Percentiles rank a stretch among this genome's conserved stretches.
Conservation (phyloP, 2,797 vertebrate genomes). For the Cottoperca gobio region DNA sequence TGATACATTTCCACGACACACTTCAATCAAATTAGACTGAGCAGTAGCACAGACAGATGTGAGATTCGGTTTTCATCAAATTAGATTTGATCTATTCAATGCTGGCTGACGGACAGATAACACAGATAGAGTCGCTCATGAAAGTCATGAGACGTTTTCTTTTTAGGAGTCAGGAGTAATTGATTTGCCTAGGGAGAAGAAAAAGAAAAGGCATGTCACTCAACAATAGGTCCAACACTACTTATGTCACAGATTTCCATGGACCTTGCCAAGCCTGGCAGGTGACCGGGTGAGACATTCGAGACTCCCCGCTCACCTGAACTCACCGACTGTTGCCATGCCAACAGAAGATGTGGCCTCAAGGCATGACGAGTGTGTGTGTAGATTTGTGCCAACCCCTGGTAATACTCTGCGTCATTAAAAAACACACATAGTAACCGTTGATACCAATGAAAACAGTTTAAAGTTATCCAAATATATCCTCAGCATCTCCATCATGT, state of each 20-base stretch:
- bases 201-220: conserved; percentile 46
- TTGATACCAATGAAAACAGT: not conserved
- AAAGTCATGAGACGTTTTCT: conserved; percentile 22
- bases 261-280: conserved; percentile 50
- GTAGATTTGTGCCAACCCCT: not conserved
- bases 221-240: conserved; percentile 55
- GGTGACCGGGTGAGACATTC: conserved; percentile 64
- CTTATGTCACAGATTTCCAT: conserved; percentile 61
- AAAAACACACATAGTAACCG: not conserved
- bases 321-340: conserved; percentile 74
- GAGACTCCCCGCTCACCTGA: conserved; percentile 68
- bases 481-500: not conserved
- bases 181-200: conserved; percentile 54
- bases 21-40: not conserved
- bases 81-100: conserved; percentile 20
- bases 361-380: conserved; percentile 5
- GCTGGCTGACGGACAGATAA: conserved; percentile 3
- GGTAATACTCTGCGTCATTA: conserved; percentile 5
- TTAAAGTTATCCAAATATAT: not conserved
- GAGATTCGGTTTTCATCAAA: conserved; percentile 13
- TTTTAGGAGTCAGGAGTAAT: conserved; percentile 14
- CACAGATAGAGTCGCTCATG: conserved; percentile 25
- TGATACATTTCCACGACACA: not conserved
- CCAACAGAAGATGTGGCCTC: conserved; percentile 41
- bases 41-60: not conserved